Percentiles rank a stretch among this genome's conserved stretches.
phyloP scores from a whole-genome alignment of 2,113 vertebrate genomes.

The Irena cyanogastra region DNA sequence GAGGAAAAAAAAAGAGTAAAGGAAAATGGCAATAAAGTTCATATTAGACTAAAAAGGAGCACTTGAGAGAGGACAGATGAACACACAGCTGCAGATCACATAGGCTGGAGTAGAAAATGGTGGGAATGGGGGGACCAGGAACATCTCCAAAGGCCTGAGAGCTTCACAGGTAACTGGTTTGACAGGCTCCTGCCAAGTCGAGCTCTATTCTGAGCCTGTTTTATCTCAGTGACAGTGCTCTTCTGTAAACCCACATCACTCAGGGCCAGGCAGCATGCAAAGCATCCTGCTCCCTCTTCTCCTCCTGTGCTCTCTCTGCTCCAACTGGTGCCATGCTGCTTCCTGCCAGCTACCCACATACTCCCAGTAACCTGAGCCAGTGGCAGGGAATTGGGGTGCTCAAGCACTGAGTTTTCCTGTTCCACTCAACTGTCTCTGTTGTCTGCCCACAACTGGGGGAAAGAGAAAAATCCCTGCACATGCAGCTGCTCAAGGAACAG shows the following conservation, averaged over 20 bases:
- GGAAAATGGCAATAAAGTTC: neutral
- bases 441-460: neutral
- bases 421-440: neutral
- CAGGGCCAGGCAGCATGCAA: neutral
- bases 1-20: neutral
- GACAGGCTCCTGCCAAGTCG: neutral
- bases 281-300: neutral
- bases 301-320: neutral
- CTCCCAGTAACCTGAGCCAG: neutral
- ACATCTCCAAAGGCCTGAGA: neutral
- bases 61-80: neutral
- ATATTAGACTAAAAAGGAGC: neutral
- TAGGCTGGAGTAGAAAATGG: neutral
- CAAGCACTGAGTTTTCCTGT: accelerated
- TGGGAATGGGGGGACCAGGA: neutral
- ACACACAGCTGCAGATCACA: neutral
- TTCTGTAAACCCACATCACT: slow-evolving; percentile 1
- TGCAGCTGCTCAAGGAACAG: neutral
- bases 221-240: neutral
- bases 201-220: neutral
- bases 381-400: accelerated
- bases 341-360: neutral
- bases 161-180: neutral
- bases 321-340: neutral
- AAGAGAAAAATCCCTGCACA: neutral